Percentiles rank a stretch among this genome's conserved stretches.
Evolutionary conservation across 2,888 invertebrate species (phyloP).

Genomic region (Oasisia sp.): DNA sequence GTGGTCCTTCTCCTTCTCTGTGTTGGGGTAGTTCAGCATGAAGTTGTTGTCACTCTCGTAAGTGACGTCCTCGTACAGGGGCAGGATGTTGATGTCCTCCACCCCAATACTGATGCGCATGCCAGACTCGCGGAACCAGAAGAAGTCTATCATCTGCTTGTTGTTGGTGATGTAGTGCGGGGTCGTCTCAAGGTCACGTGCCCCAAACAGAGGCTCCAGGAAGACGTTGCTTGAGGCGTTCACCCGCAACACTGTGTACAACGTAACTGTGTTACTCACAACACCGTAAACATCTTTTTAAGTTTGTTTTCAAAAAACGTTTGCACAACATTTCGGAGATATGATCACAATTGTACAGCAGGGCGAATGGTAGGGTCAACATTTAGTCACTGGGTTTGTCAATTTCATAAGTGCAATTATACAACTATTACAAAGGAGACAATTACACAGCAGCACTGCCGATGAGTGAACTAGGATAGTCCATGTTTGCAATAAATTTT

Average conservation of each 20-base stretch:
- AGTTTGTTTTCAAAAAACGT: too few species aligned
- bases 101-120: slow-evolving; percentile 57
- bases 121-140: slow-evolving; percentile 57
- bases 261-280: not conserved
- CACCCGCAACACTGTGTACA: slow-evolving; percentile 36
- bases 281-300: not conserved
- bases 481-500: too few species aligned
- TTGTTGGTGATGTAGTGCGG: slow-evolving; percentile 58
- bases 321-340: too few species aligned
- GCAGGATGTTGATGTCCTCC: slow-evolving; percentile 56
- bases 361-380: too few species aligned
- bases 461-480: too few species aligned
- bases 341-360: too few species aligned
- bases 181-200: slow-evolving; percentile 51
- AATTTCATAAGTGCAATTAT: too few species aligned
- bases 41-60: slow-evolving; percentile 50
- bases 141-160: slow-evolving; percentile 57
- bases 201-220: slow-evolving; percentile 55
- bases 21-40: slow-evolving; percentile 44
- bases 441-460: too few species aligned
- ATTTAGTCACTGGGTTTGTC: too few species aligned
- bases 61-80: slow-evolving; percentile 59
- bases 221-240: slow-evolving; percentile 55
- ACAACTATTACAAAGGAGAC: too few species aligned
- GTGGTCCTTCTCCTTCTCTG: slow-evolving; percentile 45